Conservation (phyloP, 2,888 invertebrate genomes). For the Cheilosia urbana region DNA sequence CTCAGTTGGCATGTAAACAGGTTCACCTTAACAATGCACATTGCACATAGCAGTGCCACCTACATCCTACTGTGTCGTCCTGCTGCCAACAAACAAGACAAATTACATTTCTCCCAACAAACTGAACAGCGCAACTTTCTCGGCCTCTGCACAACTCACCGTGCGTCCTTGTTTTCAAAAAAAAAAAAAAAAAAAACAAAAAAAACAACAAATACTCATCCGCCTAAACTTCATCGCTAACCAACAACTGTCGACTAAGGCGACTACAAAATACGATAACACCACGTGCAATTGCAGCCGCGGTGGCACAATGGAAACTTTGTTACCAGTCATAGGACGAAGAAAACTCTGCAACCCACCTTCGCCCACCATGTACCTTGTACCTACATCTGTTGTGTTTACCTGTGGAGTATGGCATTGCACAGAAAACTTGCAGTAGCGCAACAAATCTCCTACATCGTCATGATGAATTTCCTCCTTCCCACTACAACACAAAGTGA, state of each 20-base stretch:
- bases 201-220: conserved; percentile 2
- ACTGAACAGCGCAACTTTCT: conserved; percentile 51
- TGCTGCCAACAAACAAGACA: conserved; percentile 72
- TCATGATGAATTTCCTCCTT: conserved; percentile 44
- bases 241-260: conserved; percentile 55
- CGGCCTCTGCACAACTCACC: conserved; percentile 9
- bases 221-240: conserved; percentile 51
- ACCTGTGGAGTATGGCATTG: conserved; percentile 52
- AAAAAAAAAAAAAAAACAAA: background rate
- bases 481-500: conserved; percentile 48
- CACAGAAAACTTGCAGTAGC: conserved; percentile 8
- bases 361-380: conserved; percentile 8
- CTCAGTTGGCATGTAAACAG: conserved; percentile 51
- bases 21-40: conserved; percentile 46
- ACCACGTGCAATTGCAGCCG: conserved; percentile 43
- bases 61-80: background rate
- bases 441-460: conserved; percentile 60
- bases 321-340: conserved; percentile 42
- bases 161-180: background rate
- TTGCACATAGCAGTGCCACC: conserved; percentile 7
- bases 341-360: conserved; percentile 31
- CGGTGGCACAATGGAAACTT: conserved; percentile 38
- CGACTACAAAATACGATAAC: conserved; percentile 38
- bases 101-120: conserved; percentile 69
- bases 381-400: conserved; percentile 44